Evolutionary conservation across 2,888 invertebrate species (phyloP), one percentile per base, ranked within the genome.

Genomic region (Patella caerulea): DNA sequence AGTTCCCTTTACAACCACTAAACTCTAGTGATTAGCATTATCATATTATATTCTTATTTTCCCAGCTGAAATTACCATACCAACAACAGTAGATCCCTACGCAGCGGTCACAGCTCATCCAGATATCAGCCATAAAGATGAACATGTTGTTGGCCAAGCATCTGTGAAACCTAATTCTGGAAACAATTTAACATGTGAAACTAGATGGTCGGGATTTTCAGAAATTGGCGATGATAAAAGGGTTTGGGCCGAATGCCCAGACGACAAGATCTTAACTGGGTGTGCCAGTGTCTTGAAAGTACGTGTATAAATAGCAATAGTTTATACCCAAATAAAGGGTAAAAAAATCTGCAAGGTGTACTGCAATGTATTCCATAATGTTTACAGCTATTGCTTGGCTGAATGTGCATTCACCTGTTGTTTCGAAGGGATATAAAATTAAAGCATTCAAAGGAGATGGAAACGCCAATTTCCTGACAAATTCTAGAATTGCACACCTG

Each of bases 241-340:
- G 12, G 75, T 65, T 2, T 74, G 74, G 11, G 77, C 78, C 3
- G 52, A 29, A 29, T 83, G 83, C 53, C 72, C 76, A 17, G 56
- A 53, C 14, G 80, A 76, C 0, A 78, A 80, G 75, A 73, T 83
- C 12, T 73, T 83, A 56, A 83, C 83, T 14, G 74, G 81, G 14
- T 83, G 83, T 65, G 69, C 74, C 54, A 78, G 78, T 56, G 59
- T 45, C 17, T 65, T 73, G 3, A 73, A 52, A 73, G 83, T 83
- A 14, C 69, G 76, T 2, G 59, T 45, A 45, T 45, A 45, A 7
- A 45, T 45, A 45, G 45, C 45, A 45, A 45, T 9, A 45, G 45
- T 45, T 45, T 45, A 45, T 45, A 45, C 45, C 45, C 3, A 45
- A 45, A 45, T 45, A 9, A 45, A 45, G 5, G 34, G 34, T 45